Evolutionary conservation across 2,888 invertebrate genomes (phyloP).

Genomic region (Esperia sulphurella): DNA sequence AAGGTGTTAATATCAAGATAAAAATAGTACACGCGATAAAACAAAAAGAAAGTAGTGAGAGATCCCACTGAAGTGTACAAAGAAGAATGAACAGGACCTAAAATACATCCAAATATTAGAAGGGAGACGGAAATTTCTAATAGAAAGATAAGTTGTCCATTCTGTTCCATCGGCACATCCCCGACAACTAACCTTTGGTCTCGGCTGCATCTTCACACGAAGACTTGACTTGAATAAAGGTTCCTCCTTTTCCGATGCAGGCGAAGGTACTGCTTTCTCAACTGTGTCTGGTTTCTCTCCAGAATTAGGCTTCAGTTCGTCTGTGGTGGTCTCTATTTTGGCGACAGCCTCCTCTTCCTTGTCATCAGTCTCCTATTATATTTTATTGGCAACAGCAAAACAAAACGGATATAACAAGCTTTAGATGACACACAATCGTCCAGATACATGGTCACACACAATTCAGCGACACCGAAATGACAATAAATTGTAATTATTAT

Average conservation of each 20-base stretch:
- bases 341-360: slow-evolving; percentile 66
- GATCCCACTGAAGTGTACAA: slow-evolving; percentile 19
- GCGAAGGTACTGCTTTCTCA: slow-evolving; percentile 38
- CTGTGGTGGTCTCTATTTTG: slow-evolving; percentile 71
- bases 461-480: slow-evolving; percentile 52
- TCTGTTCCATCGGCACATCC: slow-evolving; percentile 23
- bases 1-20: neutral
- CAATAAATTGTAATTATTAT: slow-evolving; percentile 33
- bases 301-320: slow-evolving; percentile 66
- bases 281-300: slow-evolving; percentile 45
- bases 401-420: slow-evolving; percentile 50
- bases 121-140: slow-evolving; percentile 54
- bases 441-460: slow-evolving; percentile 33
- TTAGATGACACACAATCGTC: slow-evolving; percentile 34
- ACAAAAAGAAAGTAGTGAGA: slow-evolving; percentile 1
- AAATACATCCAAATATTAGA: slow-evolving; percentile 37
- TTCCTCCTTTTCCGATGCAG: slow-evolving; percentile 64
- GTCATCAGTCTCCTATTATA: slow-evolving; percentile 58
- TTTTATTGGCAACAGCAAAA: slow-evolving; percentile 71
- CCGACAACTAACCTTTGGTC: slow-evolving; percentile 66
- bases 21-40: neutral
- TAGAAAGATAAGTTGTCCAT: slow-evolving; percentile 47
- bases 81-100: slow-evolving; percentile 30
- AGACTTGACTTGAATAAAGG: slow-evolving; percentile 74
- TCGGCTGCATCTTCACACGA: slow-evolving; percentile 54